phyloP scores from a whole-genome alignment of 2,888 invertebrate genomes.

The Drymonia ruficornis region DNA sequence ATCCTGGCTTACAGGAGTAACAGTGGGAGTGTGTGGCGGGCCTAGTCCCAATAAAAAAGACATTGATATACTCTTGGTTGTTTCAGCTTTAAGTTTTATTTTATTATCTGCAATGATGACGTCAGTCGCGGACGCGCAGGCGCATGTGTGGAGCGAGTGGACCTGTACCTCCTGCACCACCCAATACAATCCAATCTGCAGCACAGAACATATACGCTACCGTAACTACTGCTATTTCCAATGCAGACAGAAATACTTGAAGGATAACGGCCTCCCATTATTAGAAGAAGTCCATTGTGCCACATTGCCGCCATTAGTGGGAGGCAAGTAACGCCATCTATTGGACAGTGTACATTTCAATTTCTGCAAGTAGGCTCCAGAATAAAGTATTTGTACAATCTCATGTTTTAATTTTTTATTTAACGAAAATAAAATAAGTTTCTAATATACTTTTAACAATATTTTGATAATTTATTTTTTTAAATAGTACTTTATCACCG shows the following conservation, averaged over 20 bases:
- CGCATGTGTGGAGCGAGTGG: constrained; percentile 31
- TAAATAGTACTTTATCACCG: too few species aligned
- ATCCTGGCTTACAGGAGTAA: too few species aligned
- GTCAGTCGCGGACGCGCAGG: constrained; percentile 9
- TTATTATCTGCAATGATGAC: constrained; percentile 15
- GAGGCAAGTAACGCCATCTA: constrained; percentile 7
- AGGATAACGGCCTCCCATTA: constrained; percentile 15
- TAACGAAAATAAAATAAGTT: not conserved
- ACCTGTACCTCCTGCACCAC: constrained; percentile 48
- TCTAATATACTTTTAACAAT: too few species aligned
- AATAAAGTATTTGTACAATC: not conserved
- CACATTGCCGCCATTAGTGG: constrained; percentile 20
- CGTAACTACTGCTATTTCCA: constrained; percentile 46
- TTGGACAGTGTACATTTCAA: not conserved
- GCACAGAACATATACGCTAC: constrained; percentile 41
- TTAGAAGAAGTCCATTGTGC: constrained; percentile 40
- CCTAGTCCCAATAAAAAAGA: too few species aligned
- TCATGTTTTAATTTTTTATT: not conserved
- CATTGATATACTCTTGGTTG: constrained; percentile 2
- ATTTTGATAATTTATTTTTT: too few species aligned
- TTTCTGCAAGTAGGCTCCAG: not conserved
- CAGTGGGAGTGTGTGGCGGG: too few species aligned
- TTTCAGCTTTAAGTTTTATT: constrained; percentile 38
- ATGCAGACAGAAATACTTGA: constrained; percentile 41
- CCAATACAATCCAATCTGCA: constrained; percentile 55